phyloP scores from a whole-genome alignment of 1,140 invertebrate species.

The Drosophila persimilis region DNA sequence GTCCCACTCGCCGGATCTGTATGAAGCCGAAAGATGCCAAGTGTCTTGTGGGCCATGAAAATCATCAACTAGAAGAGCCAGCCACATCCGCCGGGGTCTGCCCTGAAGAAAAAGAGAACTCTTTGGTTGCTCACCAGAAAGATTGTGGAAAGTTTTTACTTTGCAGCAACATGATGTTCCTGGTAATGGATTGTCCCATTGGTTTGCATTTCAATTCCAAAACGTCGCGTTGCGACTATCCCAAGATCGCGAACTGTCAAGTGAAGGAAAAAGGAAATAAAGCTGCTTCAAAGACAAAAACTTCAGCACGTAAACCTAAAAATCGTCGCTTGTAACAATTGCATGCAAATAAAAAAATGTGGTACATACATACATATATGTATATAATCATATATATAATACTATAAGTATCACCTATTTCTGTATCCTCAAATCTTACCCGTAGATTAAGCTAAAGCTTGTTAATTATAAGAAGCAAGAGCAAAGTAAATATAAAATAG shows the following conservation, averaged over 20 bases:
- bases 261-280: conserved; percentile 32
- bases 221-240: conserved; percentile 66
- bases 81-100: conserved; percentile 49
- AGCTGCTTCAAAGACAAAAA: conserved; percentile 25
- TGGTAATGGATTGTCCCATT: conserved; percentile 68
- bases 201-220: conserved; percentile 69
- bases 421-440: too few relatives aligned
- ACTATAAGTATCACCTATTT: too few relatives aligned
- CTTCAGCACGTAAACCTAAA: conserved; percentile 8
- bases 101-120: conserved; percentile 53
- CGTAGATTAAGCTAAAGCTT: too few relatives aligned
- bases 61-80: conserved; percentile 16
- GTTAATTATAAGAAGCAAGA: too few relatives aligned
- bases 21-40: conserved; percentile 55
- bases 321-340: conserved; percentile 11
- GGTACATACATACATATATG: background rate
- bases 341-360: background rate
- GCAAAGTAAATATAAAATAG: too few relatives aligned
- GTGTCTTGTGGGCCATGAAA: conserved; percentile 23
- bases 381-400: conserved; percentile 1
- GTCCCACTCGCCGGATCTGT: conserved; percentile 46
- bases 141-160: conserved; percentile 72
- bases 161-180: conserved; percentile 62
- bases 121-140: conserved; percentile 44
- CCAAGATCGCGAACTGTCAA: conserved; percentile 63